Conservation (phyloP, 2,113 vertebrate genomes). For the Pan paniscus region DNA sequence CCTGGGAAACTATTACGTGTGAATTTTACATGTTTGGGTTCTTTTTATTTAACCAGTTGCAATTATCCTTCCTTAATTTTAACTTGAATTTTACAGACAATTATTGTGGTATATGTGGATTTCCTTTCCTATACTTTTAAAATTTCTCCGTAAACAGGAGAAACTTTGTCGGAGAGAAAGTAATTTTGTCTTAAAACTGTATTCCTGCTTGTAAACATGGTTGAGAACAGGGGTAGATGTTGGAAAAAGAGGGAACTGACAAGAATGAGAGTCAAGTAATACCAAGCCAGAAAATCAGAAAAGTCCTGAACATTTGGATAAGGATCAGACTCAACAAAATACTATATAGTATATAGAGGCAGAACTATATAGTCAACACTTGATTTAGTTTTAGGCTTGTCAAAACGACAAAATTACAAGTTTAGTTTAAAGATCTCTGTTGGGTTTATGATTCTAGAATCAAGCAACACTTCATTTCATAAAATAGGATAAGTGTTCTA, state of each 20-base stretch:
- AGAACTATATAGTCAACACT: background rate
- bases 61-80: background rate
- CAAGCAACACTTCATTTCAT: background rate
- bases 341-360: too few species aligned
- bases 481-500: background rate
- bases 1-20: background rate
- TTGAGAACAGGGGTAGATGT: background rate
- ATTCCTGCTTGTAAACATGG: background rate
- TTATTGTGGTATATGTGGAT: background rate
- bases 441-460: background rate
- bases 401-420: background rate
- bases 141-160: background rate
- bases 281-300: background rate
- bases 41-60: background rate
- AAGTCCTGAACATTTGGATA: background rate
- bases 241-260: background rate
- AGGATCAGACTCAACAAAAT: background rate
- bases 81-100: background rate
- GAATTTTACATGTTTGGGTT: background rate
- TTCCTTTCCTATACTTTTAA: background rate
- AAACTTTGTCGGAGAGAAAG: background rate
- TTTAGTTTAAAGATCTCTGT: background rate
- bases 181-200: background rate
- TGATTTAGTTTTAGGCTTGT: background rate
- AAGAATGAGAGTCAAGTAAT: background rate